Evolutionary conservation across 2,888 invertebrate species (phyloP).

Genomic region (Xestia c-nigrum): DNA sequence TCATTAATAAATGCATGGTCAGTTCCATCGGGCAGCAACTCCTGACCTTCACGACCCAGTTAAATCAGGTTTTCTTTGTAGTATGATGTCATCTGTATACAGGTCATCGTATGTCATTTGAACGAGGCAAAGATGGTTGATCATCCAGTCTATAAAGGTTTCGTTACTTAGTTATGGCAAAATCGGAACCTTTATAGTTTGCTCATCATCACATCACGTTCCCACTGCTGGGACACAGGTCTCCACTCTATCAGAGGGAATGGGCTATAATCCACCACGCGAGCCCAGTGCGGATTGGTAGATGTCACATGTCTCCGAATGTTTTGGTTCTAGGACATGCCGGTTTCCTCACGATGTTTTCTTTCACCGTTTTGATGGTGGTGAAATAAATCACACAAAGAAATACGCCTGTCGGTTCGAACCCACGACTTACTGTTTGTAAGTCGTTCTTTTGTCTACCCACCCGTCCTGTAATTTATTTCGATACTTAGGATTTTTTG

Average conservation of each 20-base stretch:
- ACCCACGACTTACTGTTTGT: too few species aligned
- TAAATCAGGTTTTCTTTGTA: constrained; percentile 39
- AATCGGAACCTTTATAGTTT: neutral
- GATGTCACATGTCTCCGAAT: too few species aligned
- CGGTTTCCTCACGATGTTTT: too few species aligned
- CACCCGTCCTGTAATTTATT: neutral
- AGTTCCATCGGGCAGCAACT: constrained; percentile 8
- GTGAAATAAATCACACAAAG: too few species aligned
- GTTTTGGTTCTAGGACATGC: too few species aligned
- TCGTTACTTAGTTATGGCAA: neutral
- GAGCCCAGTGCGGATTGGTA: too few species aligned
- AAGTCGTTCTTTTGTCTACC: neutral
- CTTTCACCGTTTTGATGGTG: too few species aligned
- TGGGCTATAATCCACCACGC: too few species aligned
- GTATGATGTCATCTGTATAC: constrained; percentile 37
- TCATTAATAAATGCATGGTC: constrained; percentile 18
- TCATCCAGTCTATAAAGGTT: neutral
- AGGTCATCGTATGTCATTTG: neutral
- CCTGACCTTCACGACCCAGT: constrained; percentile 41
- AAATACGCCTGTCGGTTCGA: too few species aligned
- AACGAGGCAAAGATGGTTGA: neutral
- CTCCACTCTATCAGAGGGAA: too few species aligned
- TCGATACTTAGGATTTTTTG: neutral
- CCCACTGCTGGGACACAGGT: too few species aligned
- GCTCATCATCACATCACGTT: too few species aligned